Evolutionary conservation across 2,113 vertebrate species (phyloP).

Genomic region (Barbus barbus): DNA sequence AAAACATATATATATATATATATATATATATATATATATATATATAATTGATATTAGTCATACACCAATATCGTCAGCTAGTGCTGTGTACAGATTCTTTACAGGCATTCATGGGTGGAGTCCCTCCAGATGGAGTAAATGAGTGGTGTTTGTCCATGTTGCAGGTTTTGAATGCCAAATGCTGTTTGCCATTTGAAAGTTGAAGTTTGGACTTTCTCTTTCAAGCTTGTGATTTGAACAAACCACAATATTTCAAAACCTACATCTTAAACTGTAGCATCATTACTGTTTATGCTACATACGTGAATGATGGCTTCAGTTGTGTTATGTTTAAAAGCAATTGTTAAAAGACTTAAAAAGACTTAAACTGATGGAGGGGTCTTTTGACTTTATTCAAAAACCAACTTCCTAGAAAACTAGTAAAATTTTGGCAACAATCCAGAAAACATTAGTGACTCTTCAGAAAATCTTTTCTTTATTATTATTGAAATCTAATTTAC

Average conservation of each 20-base stretch:
- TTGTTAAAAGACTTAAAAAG: not conserved
- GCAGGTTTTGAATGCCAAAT: conserved; percentile 58
- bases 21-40: too few species aligned
- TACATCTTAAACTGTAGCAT: not conserved
- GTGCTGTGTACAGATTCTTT: not conserved
- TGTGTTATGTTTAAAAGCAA: not conserved
- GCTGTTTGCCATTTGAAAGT: conserved; percentile 33
- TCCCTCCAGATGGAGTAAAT: conserved; percentile 19
- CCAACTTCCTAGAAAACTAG: too few species aligned
- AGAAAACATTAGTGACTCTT: too few species aligned
- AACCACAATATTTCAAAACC: not conserved
- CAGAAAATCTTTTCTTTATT: too few species aligned
- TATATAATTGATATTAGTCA: not conserved
- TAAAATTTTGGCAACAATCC: too few species aligned
- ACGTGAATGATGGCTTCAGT: not conserved
- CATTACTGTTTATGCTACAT: too few species aligned
- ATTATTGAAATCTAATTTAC: too few species aligned
- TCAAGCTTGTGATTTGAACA: not conserved
- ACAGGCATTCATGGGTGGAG: not conserved
- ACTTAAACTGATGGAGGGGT: not conserved
- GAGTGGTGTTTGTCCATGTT: conserved; percentile 26
- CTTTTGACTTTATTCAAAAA: too few species aligned
- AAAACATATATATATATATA: not conserved
- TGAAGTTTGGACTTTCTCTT: conserved; percentile 18
- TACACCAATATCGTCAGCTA: not conserved